Conservation (phyloP, 2,113 vertebrate genomes). For the Nasalis larvatus region DNA sequence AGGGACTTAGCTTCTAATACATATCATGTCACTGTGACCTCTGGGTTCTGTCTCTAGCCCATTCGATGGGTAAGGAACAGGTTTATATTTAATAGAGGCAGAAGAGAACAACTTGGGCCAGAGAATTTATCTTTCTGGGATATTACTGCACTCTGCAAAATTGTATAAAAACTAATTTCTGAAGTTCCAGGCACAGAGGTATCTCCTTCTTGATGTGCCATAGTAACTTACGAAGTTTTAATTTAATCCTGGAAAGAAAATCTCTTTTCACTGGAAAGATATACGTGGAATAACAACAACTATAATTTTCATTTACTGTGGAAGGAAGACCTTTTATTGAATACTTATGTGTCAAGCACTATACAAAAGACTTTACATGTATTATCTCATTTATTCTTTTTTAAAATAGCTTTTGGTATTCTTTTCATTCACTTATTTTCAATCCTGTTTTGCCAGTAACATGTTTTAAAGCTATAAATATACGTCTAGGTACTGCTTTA, state of each 20-base stretch:
- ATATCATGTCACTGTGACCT: background rate
- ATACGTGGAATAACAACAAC: background rate
- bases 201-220: background rate
- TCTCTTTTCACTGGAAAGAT: background rate
- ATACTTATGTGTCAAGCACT: background rate
- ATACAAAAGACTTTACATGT: background rate
- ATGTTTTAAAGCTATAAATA: background rate
- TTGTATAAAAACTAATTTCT: background rate
- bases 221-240: conserved; percentile 26
- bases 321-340: background rate
- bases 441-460: background rate
- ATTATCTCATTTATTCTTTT: background rate
- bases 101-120: background rate
- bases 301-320: background rate
- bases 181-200: background rate
- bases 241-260: conserved; percentile 12
- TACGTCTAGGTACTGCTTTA: background rate
- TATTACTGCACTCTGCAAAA: background rate
- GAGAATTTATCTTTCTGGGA: background rate
- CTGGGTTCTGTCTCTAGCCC: background rate
- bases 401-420: background rate
- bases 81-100: background rate
- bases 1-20: background rate
- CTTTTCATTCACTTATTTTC: background rate
- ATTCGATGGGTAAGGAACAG: background rate